Evolutionary conservation across 2,888 invertebrate species (phyloP), one percentile per base, ranked within the genome.

Genomic region (Rhamphomyia laevipes): DNA sequence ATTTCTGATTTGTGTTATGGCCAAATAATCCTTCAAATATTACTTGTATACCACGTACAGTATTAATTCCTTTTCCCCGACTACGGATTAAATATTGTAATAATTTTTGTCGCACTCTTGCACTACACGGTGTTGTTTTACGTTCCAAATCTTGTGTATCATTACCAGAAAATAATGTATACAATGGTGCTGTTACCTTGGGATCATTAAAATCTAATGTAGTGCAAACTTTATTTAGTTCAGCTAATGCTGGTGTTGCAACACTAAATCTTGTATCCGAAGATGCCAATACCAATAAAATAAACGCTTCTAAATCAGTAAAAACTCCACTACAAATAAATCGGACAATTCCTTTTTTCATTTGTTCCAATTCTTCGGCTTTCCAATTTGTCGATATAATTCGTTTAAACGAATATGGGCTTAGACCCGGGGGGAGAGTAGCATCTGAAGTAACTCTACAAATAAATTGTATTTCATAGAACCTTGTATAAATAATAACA

Each of bases 251-350:
- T 49, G 84, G 77, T 63, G 90, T 89, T 47, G 90, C 90, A 42
- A 94, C 88, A 68, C 84, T 86, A 65, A 86, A 92, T 54, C 93
- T 75, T 0, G 91, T 88, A 63, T 94, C 94, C 0, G 93, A 84
- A 0, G 90, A 86, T 2, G 88, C 92, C 7, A 94, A 81, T 10
- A 93, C 81, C 51, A 91, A 73, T 48, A 87, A 84, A 53, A 85
- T 71, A 18, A 90, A 74, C 27, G 86, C 78, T 51, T 88, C 86
- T 21, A 78, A 76, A 59, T 84, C 82, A 23, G 78, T 75, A 59
- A 91, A 85, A 38, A 89, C 77, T 45, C 88, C 88, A 56, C 82
- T 78, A 43, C 82, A 79, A 48, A 94, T 74, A 61, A 94, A 88
- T 61, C 86, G 86, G 3, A 93, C 82, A 58, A 87, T 80, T 30